Percentiles rank a stretch among this genome's conserved stretches.
These are phyloP conservation scores for Dichetophora obliterata DNA, from an alignment of 2,888 invertebrate species.

Conservation along the genomic window DNA sequence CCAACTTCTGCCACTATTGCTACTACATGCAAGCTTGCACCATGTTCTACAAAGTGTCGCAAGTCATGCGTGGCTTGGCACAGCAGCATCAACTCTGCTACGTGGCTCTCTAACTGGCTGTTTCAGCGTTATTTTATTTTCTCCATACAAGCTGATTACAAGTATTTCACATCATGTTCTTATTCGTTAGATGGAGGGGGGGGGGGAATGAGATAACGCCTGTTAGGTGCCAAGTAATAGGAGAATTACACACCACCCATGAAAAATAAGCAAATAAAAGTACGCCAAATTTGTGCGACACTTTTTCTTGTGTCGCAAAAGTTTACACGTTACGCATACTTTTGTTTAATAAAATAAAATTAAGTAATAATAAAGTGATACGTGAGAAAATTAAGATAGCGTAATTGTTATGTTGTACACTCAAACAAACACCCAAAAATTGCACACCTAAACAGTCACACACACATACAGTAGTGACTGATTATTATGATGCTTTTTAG, in stretches of 20 bases:
- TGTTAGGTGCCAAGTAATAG: conserved; percentile 6
- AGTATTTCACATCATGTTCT: conserved; percentile 2
- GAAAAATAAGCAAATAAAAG: no score
- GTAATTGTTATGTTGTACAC: no score
- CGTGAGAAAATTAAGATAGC: no score
- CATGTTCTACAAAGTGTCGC: conserved; percentile 27
- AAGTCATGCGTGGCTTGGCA: conserved; percentile 26
- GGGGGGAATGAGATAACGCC: no score
- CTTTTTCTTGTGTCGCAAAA: no score
- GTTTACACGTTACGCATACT: no score
- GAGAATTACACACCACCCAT: conserved; percentile 1
- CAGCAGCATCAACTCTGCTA: background rate
- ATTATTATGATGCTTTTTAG: background rate
- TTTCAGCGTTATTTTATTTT: conserved; percentile 9
- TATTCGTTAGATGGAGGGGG: background rate
- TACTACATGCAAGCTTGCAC: background rate
- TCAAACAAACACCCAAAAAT: background rate
- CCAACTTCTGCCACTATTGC: conserved; percentile 2
- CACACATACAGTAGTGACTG: background rate
- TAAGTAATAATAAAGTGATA: no score
- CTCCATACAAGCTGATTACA: conserved; percentile 6
- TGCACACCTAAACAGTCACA: background rate
- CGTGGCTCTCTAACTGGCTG: background rate
- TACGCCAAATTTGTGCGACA: no score
- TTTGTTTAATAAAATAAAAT: no score